These are phyloP conservation scores for Drosophila sp. DNA, from an alignment of 1,140 invertebrate species.

Conservation along the genomic window DNA sequence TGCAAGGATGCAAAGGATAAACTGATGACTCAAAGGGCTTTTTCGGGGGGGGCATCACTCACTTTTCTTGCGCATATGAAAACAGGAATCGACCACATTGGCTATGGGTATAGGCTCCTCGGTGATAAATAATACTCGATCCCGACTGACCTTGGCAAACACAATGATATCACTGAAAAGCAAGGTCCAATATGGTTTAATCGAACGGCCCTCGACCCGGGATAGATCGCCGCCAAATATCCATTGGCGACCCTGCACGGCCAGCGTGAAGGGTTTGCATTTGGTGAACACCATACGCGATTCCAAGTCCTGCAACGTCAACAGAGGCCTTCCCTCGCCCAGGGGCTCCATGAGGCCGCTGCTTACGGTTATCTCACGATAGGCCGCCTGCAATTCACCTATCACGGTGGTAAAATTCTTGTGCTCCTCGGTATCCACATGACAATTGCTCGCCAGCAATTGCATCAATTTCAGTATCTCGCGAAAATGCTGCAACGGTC, in stretches of 20 bases:
- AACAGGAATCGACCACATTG: slow-evolving; percentile 91
- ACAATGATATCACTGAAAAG: slow-evolving; percentile 92
- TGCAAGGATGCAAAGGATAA: slow-evolving; percentile 62
- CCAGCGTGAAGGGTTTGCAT: slow-evolving; percentile 93
- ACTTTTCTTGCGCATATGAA: slow-evolving; percentile 93
- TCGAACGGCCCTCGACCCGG: slow-evolving; percentile 90
- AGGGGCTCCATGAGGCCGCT: slow-evolving; percentile 92
- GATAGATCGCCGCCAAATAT: slow-evolving; percentile 93
- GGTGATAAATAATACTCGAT: slow-evolving; percentile 92
- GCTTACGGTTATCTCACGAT: slow-evolving; percentile 91
- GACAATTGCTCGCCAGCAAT: slow-evolving; percentile 76
- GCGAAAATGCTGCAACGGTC: slow-evolving; percentile 90
- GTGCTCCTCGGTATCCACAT: slow-evolving; percentile 81
- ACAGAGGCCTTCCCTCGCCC: slow-evolving; percentile 89
- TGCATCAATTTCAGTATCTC: slow-evolving; percentile 85
- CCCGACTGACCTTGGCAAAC: slow-evolving; percentile 92
- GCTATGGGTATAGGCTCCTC: slow-evolving; percentile 92
- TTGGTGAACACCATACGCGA: slow-evolving; percentile 92
- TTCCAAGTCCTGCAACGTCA: slow-evolving; percentile 92
- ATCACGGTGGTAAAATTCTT: slow-evolving; percentile 82
- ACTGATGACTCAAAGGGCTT: background rate
- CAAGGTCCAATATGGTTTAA: slow-evolving; percentile 92
- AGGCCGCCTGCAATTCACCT: slow-evolving; percentile 84
- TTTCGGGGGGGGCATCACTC: slow-evolving; percentile 33
- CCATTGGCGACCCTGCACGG: slow-evolving; percentile 92